phyloP scores from a whole-genome alignment of 2,113 vertebrate species.

The Siniperca chuatsi region DNA sequence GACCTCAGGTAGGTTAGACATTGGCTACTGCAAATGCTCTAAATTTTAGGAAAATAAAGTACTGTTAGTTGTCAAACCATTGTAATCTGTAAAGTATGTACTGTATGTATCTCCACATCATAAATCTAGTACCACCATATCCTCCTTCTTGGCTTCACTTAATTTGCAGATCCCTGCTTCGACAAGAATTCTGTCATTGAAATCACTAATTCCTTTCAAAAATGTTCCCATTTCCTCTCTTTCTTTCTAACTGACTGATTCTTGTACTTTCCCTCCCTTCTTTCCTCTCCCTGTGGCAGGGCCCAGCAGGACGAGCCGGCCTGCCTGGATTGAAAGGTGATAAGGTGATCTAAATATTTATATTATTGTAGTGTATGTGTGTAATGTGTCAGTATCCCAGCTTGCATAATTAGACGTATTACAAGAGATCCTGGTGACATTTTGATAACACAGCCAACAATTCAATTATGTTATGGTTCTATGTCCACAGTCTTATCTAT shows the following conservation, averaged over 20 bases:
- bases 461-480: neutral
- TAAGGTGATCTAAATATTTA: slow-evolving; percentile 99
- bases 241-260: slow-evolving; percentile 12
- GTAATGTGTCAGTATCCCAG: slow-evolving; percentile 41
- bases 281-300: slow-evolving; percentile 83
- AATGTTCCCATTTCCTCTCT: neutral
- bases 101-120: neutral
- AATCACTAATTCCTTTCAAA: neutral
- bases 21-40: neutral
- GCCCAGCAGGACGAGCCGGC: slow-evolving; percentile 90
- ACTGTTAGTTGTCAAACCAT: neutral
- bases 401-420: slow-evolving; percentile 7
- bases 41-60: neutral
- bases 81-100: neutral
- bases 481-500: neutral
- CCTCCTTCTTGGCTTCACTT: neutral
- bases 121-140: neutral
- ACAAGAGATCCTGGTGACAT: slow-evolving; percentile 17
- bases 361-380: slow-evolving; percentile 87
- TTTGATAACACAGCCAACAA: slow-evolving; percentile 8
- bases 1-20: slow-evolving; percentile 86
- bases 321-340: slow-evolving; percentile 99
- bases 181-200: neutral
- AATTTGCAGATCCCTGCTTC: neutral
- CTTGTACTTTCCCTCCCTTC: neutral